phyloP scores from a whole-genome alignment of 1,140 invertebrate species.

The Arion vulgaris region DNA sequence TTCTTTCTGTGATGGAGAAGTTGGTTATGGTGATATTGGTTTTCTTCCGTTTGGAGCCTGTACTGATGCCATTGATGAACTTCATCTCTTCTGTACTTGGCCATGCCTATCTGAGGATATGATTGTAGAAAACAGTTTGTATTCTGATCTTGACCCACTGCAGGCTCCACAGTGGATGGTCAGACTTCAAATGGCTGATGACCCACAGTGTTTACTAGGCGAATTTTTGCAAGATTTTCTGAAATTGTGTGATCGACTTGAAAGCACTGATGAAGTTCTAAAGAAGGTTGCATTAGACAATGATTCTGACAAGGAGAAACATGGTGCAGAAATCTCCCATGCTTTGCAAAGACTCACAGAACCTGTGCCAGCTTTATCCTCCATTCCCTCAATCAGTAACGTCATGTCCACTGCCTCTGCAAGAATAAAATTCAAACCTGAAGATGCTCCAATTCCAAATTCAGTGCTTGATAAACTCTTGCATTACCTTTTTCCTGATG shows the following conservation, averaged over 20 bases:
- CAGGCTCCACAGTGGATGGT: conserved; percentile 85
- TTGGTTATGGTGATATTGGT: conserved; percentile 75
- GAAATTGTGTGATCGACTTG: conserved; percentile 64
- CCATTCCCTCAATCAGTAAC: conserved; percentile 62
- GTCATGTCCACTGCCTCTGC: conserved; percentile 64
- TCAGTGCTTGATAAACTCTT: conserved; percentile 83
- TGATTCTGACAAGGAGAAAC: conserved; percentile 46
- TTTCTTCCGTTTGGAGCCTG: conserved; percentile 88
- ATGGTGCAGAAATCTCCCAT: conserved; percentile 67
- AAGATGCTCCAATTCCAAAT: conserved; percentile 83
- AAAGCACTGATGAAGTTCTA: conserved; percentile 72
- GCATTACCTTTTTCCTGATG: conserved; percentile 90
- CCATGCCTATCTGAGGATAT: conserved; percentile 87
- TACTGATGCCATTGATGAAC: conserved; percentile 85
- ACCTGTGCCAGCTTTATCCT: conserved; percentile 59
- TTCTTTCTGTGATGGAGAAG: conserved; percentile 77
- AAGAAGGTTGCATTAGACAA: conserved; percentile 62
- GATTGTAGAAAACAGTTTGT: conserved; percentile 88
- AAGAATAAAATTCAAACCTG: conserved; percentile 65
- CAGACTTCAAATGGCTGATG: conserved; percentile 70
- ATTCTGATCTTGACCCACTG: conserved; percentile 87
- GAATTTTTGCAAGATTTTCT: conserved; percentile 68
- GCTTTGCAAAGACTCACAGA: conserved; percentile 74
- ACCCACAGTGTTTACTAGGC: conserved; percentile 72
- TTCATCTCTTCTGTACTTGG: conserved; percentile 90